These are phyloP conservation scores for Palythoa grandiflora DNA, from an alignment of 92 coral and sea anemone species.

Conservation along the genomic window DNA sequence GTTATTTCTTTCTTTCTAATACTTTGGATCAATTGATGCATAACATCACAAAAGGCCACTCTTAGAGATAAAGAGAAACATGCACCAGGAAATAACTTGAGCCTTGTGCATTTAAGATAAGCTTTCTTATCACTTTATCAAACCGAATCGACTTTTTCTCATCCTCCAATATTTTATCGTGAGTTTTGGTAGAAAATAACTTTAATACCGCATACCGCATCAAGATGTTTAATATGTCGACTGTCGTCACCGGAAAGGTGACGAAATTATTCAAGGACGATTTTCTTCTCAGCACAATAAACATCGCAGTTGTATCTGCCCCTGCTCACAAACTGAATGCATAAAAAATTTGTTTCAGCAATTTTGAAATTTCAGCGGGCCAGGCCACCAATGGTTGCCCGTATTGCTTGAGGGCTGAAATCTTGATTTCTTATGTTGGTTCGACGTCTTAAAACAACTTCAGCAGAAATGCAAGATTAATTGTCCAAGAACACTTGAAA, in stretches of 20 bases:
- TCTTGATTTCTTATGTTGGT: not conserved
- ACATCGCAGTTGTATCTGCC: not conserved
- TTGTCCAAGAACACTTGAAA: constrained; percentile 1
- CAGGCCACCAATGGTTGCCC: not conserved
- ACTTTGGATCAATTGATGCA: not conserved
- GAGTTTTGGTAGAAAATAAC: constrained; percentile 15
- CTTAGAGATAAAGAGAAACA: constrained; percentile 29
- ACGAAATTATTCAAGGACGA: constrained; percentile 14
- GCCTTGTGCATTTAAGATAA: constrained; percentile 37
- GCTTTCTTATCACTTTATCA: constrained; percentile 42
- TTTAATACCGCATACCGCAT: constrained; percentile 22
- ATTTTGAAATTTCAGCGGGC: not conserved
- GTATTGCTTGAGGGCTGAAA: constrained; percentile 43
- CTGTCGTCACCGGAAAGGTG: not conserved
- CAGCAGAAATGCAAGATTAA: constrained; percentile 46
- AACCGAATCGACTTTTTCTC: constrained; percentile 7
- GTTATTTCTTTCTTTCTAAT: constrained; percentile 2
- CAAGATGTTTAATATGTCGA: constrained; percentile 7
- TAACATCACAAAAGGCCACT: constrained; percentile 6
- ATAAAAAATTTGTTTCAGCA: not conserved
- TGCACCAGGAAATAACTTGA: not conserved
- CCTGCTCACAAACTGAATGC: not conserved
- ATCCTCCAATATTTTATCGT: constrained; percentile 9
- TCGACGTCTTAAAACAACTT: not conserved
- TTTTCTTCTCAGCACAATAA: not conserved